phyloP scores from a whole-genome alignment of 53 echinoderm and acorn worm species.

The Patiria pectinifera region DNA sequence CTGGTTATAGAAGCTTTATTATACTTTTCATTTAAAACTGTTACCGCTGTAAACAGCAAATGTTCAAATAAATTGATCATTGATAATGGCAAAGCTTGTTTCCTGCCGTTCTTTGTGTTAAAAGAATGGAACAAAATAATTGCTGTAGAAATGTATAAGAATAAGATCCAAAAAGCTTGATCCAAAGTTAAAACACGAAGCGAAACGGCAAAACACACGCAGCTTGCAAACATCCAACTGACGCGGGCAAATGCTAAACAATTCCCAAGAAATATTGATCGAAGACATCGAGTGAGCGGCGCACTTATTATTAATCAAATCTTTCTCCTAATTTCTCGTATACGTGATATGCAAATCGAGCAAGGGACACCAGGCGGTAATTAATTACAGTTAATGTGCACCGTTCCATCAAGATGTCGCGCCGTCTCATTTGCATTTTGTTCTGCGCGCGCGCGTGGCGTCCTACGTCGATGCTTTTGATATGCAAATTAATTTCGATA shows the following conservation, averaged over 20 bases:
- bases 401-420: slow-evolving; percentile 20
- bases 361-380: neutral
- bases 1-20: too few species aligned
- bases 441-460: neutral
- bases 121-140: too few species aligned
- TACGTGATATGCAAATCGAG: slow-evolving; percentile 27
- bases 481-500: slow-evolving; percentile 8
- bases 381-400: slow-evolving; percentile 44
- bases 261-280: neutral
- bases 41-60: too few species aligned
- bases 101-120: too few species aligned
- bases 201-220: neutral
- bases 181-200: neutral
- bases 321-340: neutral
- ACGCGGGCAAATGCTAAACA: too few species aligned
- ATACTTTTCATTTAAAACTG: too few species aligned
- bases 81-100: too few species aligned
- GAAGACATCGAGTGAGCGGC: neutral
- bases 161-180: too few species aligned
- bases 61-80: too few species aligned
- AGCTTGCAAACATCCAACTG: neutral
- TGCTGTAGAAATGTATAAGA: too few species aligned
- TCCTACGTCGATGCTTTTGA: neutral
- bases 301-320: neutral
- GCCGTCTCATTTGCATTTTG: neutral